Conservation (phyloP, 2,888 invertebrate species). For the Lycocerus yunnanus region DNA sequence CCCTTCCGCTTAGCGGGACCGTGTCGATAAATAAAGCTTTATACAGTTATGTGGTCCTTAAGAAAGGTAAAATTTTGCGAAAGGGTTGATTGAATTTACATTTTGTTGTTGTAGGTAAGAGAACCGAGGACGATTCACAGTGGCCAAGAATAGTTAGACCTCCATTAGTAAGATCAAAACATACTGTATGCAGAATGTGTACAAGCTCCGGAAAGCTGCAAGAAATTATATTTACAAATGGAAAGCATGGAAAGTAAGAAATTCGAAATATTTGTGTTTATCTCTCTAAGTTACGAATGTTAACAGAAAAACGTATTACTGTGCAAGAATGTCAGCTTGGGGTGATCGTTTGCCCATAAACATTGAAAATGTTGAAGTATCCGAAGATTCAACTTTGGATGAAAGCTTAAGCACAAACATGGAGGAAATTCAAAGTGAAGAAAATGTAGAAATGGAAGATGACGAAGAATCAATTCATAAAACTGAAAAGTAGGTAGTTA, state of each 20-base stretch:
- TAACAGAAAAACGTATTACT: slow-evolving; percentile 69
- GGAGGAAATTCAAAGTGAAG: not conserved
- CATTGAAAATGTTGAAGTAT: slow-evolving; percentile 38
- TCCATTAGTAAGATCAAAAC: slow-evolving; percentile 70
- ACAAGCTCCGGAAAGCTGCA: slow-evolving; percentile 72
- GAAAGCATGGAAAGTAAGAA: slow-evolving; percentile 74
- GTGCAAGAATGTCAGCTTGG: slow-evolving; percentile 76
- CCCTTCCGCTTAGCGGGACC: slow-evolving; percentile 59
- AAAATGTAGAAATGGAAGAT: not conserved
- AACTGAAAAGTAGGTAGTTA: not conserved
- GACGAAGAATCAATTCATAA: not conserved
- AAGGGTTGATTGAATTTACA: slow-evolving; percentile 2
- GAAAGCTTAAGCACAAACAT: not conserved
- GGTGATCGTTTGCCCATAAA: slow-evolving; percentile 79
- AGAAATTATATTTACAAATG: slow-evolving; percentile 76
- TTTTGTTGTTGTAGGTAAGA: slow-evolving; percentile 47
- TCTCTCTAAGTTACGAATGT: slow-evolving; percentile 27
- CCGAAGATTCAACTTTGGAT: not conserved
- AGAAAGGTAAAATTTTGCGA: slow-evolving; percentile 65
- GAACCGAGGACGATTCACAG: slow-evolving; percentile 58
- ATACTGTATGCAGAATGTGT: slow-evolving; percentile 79
- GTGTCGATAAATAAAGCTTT: slow-evolving; percentile 59
- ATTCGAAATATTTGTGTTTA: not conserved
- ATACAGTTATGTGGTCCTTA: slow-evolving; percentile 82
- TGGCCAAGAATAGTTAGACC: slow-evolving; percentile 84